A percentile compares a stretch with the other conserved stretches of the same genome.
These are phyloP conservation scores for Falco columbarius DNA, from an alignment of 2,797 vertebrate genomes.

Conservation along the genomic window DNA sequence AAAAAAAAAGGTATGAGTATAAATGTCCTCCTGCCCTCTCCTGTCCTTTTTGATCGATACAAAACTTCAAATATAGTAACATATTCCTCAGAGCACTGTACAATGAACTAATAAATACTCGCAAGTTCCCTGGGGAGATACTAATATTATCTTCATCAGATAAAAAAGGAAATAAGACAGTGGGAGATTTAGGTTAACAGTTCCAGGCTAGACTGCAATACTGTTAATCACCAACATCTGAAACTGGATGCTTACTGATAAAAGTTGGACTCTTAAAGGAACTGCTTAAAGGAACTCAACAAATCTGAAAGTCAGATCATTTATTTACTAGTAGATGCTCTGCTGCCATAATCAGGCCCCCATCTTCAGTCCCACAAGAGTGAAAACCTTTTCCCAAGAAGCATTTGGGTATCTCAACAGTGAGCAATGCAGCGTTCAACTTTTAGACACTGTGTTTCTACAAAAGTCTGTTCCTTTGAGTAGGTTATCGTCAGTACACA, in stretches of 20 bases:
- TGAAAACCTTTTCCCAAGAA: background rate
- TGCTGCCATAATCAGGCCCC: background rate
- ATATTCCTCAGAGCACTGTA: background rate
- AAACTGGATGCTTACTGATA: background rate
- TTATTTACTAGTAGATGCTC: background rate
- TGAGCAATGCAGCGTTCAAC: background rate
- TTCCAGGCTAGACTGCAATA: background rate
- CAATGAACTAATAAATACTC: background rate
- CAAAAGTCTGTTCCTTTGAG: background rate
- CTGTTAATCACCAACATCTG: background rate
- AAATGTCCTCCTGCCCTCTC: background rate
- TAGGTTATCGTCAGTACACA: background rate
- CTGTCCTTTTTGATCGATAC: background rate
- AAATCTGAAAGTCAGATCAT: background rate
- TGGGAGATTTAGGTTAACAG: background rate
- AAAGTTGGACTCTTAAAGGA: background rate
- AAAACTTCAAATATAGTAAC: background rate
- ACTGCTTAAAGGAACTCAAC: background rate
- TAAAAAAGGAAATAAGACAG: background rate
- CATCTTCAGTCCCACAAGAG: background rate
- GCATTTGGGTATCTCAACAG: background rate
- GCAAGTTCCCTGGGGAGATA: background rate
- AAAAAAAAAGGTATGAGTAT: background rate
- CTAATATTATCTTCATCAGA: background rate
- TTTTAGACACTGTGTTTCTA: background rate